These are phyloP conservation scores for Temnopleurus reevesii DNA, from an alignment of 53 echinoderm and acorn worm species.

Conservation along the genomic window DNA sequence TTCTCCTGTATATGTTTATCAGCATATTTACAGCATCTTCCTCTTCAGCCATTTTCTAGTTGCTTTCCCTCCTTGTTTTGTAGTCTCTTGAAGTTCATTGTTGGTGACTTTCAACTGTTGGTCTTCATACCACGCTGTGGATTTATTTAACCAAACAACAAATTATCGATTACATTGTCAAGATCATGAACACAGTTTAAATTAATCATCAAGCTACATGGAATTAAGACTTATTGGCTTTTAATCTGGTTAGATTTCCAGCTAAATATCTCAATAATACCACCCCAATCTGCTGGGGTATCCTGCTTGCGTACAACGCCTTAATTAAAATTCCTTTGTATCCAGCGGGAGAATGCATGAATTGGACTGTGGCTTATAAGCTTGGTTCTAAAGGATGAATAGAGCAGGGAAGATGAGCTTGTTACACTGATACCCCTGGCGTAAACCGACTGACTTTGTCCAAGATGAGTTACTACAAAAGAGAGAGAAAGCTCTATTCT, in stretches of 20 bases:
- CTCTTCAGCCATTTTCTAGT: too few species aligned
- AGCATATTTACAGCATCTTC: too few species aligned
- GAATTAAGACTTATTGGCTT: not conserved
- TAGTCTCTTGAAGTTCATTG: too few species aligned
- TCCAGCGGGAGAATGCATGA: not conserved
- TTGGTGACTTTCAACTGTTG: not conserved
- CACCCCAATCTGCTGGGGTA: not conserved
- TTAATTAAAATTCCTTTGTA: constrained; percentile 35
- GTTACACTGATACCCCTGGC: constrained; percentile 17
- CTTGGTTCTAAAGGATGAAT: not conserved
- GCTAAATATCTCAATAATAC: not conserved
- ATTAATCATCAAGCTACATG: not conserved
- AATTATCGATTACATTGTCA: not conserved
- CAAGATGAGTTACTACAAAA: not conserved
- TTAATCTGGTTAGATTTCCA: constrained; percentile 11
- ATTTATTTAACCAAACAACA: too few species aligned
- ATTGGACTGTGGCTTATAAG: constrained; percentile 6
- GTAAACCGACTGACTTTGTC: not conserved
- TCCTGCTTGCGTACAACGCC: constrained; percentile 1
- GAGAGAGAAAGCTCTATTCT: not conserved
- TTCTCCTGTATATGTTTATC: too few species aligned
- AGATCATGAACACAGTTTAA: too few species aligned
- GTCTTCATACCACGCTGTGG: too few species aligned
- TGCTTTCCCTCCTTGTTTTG: too few species aligned
- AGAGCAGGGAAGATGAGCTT: constrained; percentile 15